Percentiles rank a stretch among this genome's conserved stretches.
phyloP scores from a whole-genome alignment of 1,140 invertebrate genomes.

The Cydia strobilella region DNA sequence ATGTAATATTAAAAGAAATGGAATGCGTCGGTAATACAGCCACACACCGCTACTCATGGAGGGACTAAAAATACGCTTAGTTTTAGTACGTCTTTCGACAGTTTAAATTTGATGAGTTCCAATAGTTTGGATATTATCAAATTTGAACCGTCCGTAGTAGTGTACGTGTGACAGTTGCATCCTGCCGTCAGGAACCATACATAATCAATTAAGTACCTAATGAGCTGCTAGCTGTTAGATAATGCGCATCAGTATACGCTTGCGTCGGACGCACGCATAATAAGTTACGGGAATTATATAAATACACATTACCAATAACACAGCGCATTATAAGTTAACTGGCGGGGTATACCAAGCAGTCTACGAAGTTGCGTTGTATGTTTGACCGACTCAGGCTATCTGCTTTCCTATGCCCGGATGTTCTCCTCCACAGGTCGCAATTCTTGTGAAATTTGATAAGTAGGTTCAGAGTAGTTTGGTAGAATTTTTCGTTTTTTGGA shows the following conservation, averaged over 20 bases:
- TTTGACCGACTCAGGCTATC: no score
- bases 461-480: no score
- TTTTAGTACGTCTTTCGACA: no score
- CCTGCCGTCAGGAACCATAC: slow-evolving; percentile 25
- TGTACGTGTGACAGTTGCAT: background rate
- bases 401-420: no score
- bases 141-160: no score
- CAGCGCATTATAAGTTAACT: background rate
- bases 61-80: no score
- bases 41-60: no score
- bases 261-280: background rate
- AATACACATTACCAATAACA: background rate
- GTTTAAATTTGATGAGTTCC: no score
- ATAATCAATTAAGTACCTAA: slow-evolving; percentile 23
- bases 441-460: no score
- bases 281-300: slow-evolving; percentile 12
- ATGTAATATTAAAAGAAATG: background rate
- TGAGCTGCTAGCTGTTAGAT: slow-evolving; percentile 23
- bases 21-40: background rate
- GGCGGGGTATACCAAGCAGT: background rate
- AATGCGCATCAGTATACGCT: background rate
- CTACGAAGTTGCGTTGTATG: background rate
- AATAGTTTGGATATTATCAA: no score
- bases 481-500: no score
- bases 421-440: no score